phyloP scores from a whole-genome alignment of 2,797 vertebrate genomes.

The Microctenopoma stevenorrisi region DNA sequence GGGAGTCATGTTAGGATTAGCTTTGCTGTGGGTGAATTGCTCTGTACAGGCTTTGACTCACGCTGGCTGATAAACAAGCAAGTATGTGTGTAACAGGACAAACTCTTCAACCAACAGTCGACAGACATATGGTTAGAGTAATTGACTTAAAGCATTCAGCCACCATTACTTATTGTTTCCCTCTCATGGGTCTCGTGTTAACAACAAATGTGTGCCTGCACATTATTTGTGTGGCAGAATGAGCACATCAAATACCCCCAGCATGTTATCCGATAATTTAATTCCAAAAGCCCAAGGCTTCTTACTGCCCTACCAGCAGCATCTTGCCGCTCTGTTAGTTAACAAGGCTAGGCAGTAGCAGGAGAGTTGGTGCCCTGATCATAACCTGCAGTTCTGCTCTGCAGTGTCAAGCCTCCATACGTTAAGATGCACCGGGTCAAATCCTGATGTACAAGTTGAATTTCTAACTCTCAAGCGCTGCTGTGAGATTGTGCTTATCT shows the following conservation, averaged over 20 bases:
- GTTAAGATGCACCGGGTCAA: conserved; percentile 3
- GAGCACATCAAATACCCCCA: conserved; percentile 39
- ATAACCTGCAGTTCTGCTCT: conserved; percentile 33
- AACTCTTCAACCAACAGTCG: conserved; percentile 15
- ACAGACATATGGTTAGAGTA: conserved; percentile 7
- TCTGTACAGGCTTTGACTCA: conserved; percentile 47
- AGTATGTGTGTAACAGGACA: conserved; percentile 10
- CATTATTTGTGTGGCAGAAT: conserved; percentile 44
- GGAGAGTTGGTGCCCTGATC: conserved; percentile 27
- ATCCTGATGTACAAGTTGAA: conserved; percentile 12
- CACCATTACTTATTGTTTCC: background rate
- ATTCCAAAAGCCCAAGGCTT: conserved; percentile 37
- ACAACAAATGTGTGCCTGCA: background rate
- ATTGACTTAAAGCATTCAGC: conserved; percentile 7
- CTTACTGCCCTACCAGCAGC: conserved; percentile 34
- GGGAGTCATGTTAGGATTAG: conserved; percentile 61
- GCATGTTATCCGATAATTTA: conserved; percentile 53
- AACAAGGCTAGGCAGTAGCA: conserved; percentile 54
- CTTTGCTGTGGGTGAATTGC: conserved; percentile 49
- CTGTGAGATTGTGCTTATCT: conserved; percentile 2
- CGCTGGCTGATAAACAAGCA: conserved; percentile 25
- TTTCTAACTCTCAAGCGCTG: conserved; percentile 1
- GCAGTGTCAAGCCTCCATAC: conserved; percentile 9
- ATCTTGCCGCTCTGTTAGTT: conserved; percentile 56
- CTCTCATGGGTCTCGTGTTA: background rate